These are phyloP conservation scores for Pachypeltis micranthus DNA, from an alignment of 1,140 invertebrate species.

Conservation along the genomic window DNA sequence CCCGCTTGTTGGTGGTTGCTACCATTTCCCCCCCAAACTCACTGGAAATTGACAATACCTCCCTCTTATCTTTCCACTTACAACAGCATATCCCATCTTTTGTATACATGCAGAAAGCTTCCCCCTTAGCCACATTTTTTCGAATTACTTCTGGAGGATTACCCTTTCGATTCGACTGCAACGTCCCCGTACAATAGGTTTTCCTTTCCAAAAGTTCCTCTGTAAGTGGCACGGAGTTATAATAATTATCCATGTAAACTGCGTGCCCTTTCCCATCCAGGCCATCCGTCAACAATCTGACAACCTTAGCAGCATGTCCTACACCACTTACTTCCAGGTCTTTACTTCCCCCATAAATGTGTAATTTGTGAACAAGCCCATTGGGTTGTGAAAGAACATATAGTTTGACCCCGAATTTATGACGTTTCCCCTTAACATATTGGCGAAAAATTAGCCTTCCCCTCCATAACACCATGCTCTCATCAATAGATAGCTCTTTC, in stretches of 20 bases:
- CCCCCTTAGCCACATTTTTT: slow-evolving; percentile 22
- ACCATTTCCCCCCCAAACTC: background rate
- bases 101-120: too few species aligned
- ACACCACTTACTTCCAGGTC: slow-evolving; percentile 9
- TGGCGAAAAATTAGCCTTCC: slow-evolving; percentile 34
- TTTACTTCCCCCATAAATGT: slow-evolving; percentile 28
- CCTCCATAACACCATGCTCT: slow-evolving; percentile 33
- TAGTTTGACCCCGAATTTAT: slow-evolving; percentile 34
- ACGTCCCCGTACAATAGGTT: background rate
- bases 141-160: slow-evolving; percentile 20
- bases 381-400: slow-evolving; percentile 30
- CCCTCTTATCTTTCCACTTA: background rate
- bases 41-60: background rate
- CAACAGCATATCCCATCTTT: background rate
- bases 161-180: slow-evolving; percentile 13
- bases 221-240: background rate
- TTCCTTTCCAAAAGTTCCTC: background rate
- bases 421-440: slow-evolving; percentile 34
- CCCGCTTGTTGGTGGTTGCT: background rate
- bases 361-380: slow-evolving; percentile 27
- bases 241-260: slow-evolving; percentile 10
- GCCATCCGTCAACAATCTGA: slow-evolving; percentile 19
- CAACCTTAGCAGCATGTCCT: slow-evolving; percentile 15
- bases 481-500: slow-evolving; percentile 32
- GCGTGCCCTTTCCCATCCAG: slow-evolving; percentile 23